These are phyloP conservation scores for Ceratina australensis DNA, from an alignment of 1,140 invertebrate species.

Conservation along the genomic window DNA sequence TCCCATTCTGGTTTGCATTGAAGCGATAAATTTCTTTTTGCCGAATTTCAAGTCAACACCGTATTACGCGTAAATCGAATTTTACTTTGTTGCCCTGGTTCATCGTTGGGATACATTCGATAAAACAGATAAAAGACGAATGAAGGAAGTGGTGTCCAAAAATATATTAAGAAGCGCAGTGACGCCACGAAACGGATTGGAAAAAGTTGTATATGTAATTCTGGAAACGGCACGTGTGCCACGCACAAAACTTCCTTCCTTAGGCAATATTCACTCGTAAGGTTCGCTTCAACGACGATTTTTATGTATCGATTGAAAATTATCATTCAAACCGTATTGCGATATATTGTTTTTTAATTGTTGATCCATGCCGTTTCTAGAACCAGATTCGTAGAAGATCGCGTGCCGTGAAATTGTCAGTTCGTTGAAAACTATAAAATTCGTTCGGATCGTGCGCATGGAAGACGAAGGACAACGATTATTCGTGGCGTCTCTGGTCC, in stretches of 20 bases:
- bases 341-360: no score
- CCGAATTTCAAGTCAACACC: not conserved
- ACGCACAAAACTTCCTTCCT: not conserved
- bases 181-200: conserved; percentile 36
- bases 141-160: conserved; percentile 56
- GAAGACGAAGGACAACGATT: conserved; percentile 41
- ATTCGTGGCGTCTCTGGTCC: conserved; percentile 42
- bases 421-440: conserved; percentile 40
- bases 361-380: not conserved
- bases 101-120: conserved; percentile 22
- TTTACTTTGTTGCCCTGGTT: conserved; percentile 16
- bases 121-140: conserved; percentile 25
- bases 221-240: not conserved
- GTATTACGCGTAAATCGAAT: not conserved
- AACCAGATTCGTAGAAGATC: not conserved
- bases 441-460: conserved; percentile 29
- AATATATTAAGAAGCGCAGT: conserved; percentile 52
- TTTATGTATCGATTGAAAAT: not conserved
- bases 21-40: not conserved
- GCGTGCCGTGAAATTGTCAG: not conserved
- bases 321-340: no score
- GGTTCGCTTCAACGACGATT: not conserved
- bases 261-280: not conserved
- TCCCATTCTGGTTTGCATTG: not conserved
- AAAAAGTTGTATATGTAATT: not conserved